These are phyloP conservation scores for Trididemnum nubilum DNA, from an alignment of 23 tunicate species.

Conservation along the genomic window DNA sequence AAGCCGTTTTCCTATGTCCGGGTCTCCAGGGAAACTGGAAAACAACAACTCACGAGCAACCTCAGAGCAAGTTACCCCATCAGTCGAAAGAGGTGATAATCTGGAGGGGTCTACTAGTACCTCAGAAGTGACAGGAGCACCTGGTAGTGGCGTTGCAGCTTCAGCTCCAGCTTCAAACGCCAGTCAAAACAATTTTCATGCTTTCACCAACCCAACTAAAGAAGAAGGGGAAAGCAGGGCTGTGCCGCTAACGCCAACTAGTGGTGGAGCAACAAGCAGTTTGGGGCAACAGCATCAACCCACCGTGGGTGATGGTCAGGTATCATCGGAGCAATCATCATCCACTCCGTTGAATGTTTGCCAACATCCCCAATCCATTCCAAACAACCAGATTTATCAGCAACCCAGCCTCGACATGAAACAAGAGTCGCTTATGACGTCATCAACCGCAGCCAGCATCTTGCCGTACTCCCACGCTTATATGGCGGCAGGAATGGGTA, in stretches of 20 bases:
- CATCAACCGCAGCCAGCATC: constrained; percentile 35
- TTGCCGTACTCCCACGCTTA: constrained; percentile 77
- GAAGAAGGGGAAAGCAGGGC: constrained; percentile 52
- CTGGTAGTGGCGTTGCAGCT: constrained; percentile 10
- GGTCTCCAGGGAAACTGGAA: constrained; percentile 25
- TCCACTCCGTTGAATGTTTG: constrained; percentile 24
- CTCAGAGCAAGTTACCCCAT: background rate
- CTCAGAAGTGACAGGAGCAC: background rate
- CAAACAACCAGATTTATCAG: constrained; percentile 38
- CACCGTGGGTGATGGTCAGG: constrained; percentile 2
- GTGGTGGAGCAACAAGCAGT: constrained; percentile 37
- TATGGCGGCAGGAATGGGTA: constrained; percentile 49
- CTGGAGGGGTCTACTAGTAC: background rate
- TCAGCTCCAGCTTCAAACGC: constrained; percentile 30
- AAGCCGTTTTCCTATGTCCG: background rate
- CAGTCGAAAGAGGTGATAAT: constrained; percentile 7
- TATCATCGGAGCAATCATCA: constrained; percentile 22
- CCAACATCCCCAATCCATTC: constrained; percentile 23
- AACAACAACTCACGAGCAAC: background rate
- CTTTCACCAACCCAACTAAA: constrained; percentile 65
- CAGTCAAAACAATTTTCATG: constrained; percentile 47
- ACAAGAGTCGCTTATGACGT: background rate
- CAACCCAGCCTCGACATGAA: constrained; percentile 1
- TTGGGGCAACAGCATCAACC: constrained; percentile 44
- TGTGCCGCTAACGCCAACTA: constrained; percentile 51